Base-by-base conservation (phyloP, 2,888 invertebrate genomes). In the Lamellibrachia columna region DNA sequence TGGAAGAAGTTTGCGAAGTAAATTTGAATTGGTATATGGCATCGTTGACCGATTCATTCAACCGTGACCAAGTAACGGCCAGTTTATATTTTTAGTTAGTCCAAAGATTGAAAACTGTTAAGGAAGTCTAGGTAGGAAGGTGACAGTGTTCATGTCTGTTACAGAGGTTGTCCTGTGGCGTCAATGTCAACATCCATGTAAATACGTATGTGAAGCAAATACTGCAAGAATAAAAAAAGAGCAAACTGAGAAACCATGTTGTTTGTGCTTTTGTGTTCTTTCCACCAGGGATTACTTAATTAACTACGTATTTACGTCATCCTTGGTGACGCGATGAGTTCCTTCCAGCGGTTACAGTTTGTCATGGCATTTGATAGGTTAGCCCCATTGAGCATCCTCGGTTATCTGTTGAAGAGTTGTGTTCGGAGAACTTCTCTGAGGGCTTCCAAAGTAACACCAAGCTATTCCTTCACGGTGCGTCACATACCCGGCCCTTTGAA, bases 171-270 rank as follows among this genome's bases (percentile, higher is more conserved):
- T 75, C 15, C 6, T 60, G 60, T 75, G 75, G 75, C 75, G 75
- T 75, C 75, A 6, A 3, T 2, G 4, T 15, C 4, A n/a, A 75
- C 75, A n/a, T 75, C 75, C 3, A 22, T 75, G 75, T 75, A 75
- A 75, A 75, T 75, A 75, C 6, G 75, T 75, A 3, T 15, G 22
- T 6, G 75, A 75, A 75, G n/a, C 75, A 75, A 75, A 75, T 75
- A 75, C 75, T 75, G 75, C 75, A 75, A 75, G 75, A 75, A 75
- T 75, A 75, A 75, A 75, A 75, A 40, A 75, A 75, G 22, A 75
- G 75, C 75, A 75, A 75, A 75, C 15, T 75, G 75, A 75, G 75
- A 75, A 75, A 75, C 75, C 6, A 15, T 15, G 15, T 22, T 6
- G 15, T 22, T 40, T 40, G 40, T 40, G 40, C 1, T 40, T 40